These are phyloP conservation scores for Caenorhabditis angaria DNA, from an alignment of 2,888 invertebrate genomes.

Conservation along the genomic window DNA sequence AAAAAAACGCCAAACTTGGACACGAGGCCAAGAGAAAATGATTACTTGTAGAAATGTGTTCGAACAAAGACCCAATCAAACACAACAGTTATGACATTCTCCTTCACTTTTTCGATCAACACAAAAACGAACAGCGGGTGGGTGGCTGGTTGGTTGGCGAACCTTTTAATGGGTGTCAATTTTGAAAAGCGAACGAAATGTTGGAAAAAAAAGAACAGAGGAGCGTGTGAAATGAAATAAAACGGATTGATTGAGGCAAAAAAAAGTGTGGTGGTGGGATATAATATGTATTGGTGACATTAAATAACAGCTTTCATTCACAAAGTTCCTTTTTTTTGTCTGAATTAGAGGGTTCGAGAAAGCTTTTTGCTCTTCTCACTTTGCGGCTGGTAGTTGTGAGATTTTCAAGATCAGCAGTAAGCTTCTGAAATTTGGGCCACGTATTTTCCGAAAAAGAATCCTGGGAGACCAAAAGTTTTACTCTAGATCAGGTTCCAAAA, in stretches of 20 bases:
- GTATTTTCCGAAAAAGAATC: too few species aligned
- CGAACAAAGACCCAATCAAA: conserved; percentile 11
- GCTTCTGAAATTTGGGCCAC: too few species aligned
- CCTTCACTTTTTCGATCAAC: too few species aligned
- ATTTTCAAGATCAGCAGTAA: background rate
- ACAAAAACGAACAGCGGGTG: conserved; percentile 40
- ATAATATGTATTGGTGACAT: background rate
- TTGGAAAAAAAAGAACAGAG: too few species aligned
- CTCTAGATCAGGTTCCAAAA: too few species aligned
- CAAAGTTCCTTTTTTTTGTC: background rate
- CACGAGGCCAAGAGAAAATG: background rate
- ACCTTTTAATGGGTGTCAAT: conserved; percentile 42
- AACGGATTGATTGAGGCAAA: background rate
- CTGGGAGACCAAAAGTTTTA: too few species aligned
- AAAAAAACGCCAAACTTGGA: background rate
- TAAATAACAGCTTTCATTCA: background rate
- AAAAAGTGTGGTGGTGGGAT: background rate
- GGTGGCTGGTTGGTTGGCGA: conserved; percentile 16
- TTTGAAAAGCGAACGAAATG: too few species aligned
- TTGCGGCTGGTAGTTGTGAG: background rate
- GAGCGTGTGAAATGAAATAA: conserved; percentile 2
- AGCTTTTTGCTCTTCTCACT: background rate
- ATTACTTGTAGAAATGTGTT: conserved; percentile 5
- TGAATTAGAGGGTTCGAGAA: background rate
- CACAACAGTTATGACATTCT: conserved; percentile 20